A percentile compares a stretch with the other conserved stretches of the same genome.
Evolutionary conservation across 2,113 vertebrate genomes (phyloP).

Genomic region (Eira barbara): DNA sequence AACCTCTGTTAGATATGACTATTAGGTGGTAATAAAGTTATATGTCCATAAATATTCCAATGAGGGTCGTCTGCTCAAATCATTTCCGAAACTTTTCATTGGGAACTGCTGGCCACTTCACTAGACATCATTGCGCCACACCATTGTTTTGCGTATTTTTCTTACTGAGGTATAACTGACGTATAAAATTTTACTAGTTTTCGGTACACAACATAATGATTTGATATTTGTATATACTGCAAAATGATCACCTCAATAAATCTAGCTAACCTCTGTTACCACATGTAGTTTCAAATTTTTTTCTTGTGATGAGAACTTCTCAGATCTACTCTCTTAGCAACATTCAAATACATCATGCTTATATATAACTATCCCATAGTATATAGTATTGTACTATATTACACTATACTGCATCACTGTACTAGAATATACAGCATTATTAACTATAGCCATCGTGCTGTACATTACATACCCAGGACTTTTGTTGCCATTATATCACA

Average conservation of each 20-base stretch:
- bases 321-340: neutral
- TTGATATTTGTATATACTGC: neutral
- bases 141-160: neutral
- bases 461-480: neutral
- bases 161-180: neutral
- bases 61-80: neutral
- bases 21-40: neutral
- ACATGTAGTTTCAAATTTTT: neutral
- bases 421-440: neutral
- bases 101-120: neutral
- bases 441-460: neutral
- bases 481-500: neutral
- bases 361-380: neutral
- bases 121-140: neutral
- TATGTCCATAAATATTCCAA: neutral
- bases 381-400: neutral
- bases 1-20: neutral
- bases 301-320: neutral
- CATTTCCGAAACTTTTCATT: neutral
- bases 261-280: neutral
- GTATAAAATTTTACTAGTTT: neutral
- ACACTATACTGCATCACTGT: neutral
- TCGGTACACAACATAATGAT: neutral
- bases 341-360: neutral
- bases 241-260: neutral